Conservation (phyloP, 2,888 invertebrate species). For the Lasioglossum morio region DNA sequence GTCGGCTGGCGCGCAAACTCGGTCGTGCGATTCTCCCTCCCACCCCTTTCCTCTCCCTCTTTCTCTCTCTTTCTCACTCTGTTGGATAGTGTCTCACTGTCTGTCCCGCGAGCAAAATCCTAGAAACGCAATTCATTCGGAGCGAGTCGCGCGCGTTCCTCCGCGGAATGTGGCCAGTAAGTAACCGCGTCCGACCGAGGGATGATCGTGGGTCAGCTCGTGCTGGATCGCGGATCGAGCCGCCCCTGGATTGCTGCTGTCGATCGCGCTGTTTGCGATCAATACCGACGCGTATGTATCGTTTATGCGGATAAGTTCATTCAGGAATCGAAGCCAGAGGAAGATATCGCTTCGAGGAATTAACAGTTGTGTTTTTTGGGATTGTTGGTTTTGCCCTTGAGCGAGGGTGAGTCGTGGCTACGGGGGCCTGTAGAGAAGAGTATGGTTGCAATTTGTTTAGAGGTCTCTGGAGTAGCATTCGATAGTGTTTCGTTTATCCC, state of each 20-base stretch:
- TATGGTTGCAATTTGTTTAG: neutral
- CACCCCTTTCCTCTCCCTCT: neutral
- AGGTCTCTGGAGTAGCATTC: neutral
- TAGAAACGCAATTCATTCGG: constrained; percentile 26
- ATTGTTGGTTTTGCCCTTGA: neutral
- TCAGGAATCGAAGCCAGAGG: neutral
- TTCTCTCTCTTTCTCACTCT: neutral
- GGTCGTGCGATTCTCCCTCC: constrained; percentile 30
- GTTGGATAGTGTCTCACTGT: neutral
- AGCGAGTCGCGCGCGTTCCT: constrained; percentile 15
- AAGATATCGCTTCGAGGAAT: neutral
- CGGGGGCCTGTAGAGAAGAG: too few relatives aligned
- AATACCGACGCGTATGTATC: neutral
- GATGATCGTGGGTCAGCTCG: neutral
- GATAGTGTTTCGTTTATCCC: too few relatives aligned
- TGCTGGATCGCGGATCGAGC: constrained; percentile 8
- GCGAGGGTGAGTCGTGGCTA: too few relatives aligned
- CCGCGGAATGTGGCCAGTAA: constrained; percentile 1
- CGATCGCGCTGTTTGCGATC: neutral
- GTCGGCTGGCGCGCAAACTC: constrained; percentile 66
- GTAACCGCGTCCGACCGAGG: constrained; percentile 3
- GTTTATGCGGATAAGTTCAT: neutral
- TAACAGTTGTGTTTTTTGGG: neutral
- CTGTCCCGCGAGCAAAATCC: constrained; percentile 18
- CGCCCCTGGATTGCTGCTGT: neutral